Evolutionary conservation across 2,888 invertebrate genomes (phyloP), one percentile per base, ranked within the genome.

Genomic region (Cerastoderma edule): DNA sequence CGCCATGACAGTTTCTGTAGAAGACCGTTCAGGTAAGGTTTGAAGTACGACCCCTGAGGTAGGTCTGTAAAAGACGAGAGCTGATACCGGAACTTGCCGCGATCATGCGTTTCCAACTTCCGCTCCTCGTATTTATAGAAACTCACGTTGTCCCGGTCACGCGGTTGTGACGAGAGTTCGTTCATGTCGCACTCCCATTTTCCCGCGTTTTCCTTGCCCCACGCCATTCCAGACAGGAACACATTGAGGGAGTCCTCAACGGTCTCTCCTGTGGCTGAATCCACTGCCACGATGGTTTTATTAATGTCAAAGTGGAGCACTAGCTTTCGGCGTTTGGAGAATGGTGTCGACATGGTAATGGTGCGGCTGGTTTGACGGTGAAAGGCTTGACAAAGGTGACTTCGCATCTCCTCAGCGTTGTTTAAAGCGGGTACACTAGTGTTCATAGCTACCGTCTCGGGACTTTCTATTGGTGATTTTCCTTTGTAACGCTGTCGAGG

Each of bases 251-350:
- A 71, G 22, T 72, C 78, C 39, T 82, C 76, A 1, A 82, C 78
- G 24, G 75, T 79, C 33, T 82, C 82, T 13, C 82, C 75, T 0
- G 78, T 79, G 0, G 82, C 76, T 10, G 82, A 74, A 67, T 82
- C 82, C 16, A 82, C 72, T 2, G 82, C 75, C 16, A 82, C 78
- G 27, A 82, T 75, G 19, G 82, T 82, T 70, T 82, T 82, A 50
- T 82, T 82, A 0, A 82, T 57, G 39, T 82, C 82, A 65, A 82
- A 82, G 75, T 82, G 82, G 32, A 82, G 56, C 10, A 82, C 53
- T 5, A 82, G 72, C 57, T 82, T 82, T 39, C 74, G 30, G 13
- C 63, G 54, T 65, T 65, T 77, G 2, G 32, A 68, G 8, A 57
- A 33, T 6, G 50, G 54, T 16, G 72, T 53, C 72, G 72, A 75